Base-by-base conservation (phyloP, 92 coral and sea anemone genomes). In the Isaurus tuberculatus region DNA sequence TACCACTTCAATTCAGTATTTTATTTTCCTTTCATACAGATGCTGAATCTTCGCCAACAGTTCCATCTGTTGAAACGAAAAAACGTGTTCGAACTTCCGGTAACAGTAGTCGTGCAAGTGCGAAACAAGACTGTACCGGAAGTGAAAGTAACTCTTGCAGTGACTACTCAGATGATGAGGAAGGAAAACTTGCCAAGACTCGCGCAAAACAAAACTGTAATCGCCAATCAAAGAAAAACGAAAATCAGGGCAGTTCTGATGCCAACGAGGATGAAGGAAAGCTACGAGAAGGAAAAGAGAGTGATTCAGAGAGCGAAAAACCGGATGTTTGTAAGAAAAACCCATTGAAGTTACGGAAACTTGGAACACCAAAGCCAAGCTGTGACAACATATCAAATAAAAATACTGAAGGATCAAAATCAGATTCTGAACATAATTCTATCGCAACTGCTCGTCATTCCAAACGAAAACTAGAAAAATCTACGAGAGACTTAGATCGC, bases 101-200 rank as follows among this genome's bases (percentile, higher is more conserved):
- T 32, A 58, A 77, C 70, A 81, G 95, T 31, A 73, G 68, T 22
- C 79, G 89, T 17, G 31, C 73, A 60, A 33, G 84, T 77, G 27
- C 74, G 43, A 71, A 89, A 73, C 80, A 68, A 68, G 43, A 79
- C 80, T 72, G 84, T 44, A 81, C 61, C 51, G 66, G 28, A 27
- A 85, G 79, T 8, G 97, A 91, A 33, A 91, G 88, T 34, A 84
- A 92, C 65, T 94, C 98, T 30, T 92, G 88, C 29, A 84, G 87
- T 85, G 98, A 94, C 64, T 91, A 93, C 63, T 79, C 94, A 0
- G 98, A 90, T 20, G 92, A 73, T 88, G 95, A 57, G 83, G 85
- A 32, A 77, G 83, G 51, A 14, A 79, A 73, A 64, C 79, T 26
- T 65, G 68, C 17, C 73, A 88, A 44, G 29, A 30, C 73, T 26